Conservation (phyloP, 1,140 invertebrate species). For the Hestina assimilis region DNA sequence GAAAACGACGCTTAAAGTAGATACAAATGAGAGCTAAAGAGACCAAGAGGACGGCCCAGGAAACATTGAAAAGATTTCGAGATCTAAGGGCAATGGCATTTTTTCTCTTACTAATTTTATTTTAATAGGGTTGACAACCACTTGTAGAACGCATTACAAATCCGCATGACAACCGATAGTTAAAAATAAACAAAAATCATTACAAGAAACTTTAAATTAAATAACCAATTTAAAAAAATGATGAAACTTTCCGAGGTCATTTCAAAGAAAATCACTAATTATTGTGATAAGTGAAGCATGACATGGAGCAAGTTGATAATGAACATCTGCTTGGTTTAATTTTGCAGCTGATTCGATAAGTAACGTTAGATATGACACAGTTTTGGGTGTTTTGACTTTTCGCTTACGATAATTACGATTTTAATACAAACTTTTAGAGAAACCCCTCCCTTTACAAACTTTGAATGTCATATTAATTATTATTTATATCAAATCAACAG, state of each 20-base stretch:
- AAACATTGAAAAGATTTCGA: no score
- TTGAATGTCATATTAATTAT: no score
- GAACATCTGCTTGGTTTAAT: neutral
- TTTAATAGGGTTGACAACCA: neutral
- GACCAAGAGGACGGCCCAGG: no score
- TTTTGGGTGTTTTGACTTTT: neutral
- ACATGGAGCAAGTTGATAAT: neutral
- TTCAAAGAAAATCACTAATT: conserved; percentile 3
- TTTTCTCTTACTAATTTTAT: no score
- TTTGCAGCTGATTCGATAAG: neutral
- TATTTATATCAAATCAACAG: no score
- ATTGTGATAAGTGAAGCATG: neutral
- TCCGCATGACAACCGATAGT: neutral
- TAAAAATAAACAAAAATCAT: neutral
- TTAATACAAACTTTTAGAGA: no score
- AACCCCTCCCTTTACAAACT: no score
- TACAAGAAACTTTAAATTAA: neutral
- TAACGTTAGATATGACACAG: neutral
- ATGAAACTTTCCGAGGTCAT: conserved; percentile 10
- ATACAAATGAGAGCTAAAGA: no score
- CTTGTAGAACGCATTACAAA: no score
- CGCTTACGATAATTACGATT: no score
- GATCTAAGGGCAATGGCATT: no score
- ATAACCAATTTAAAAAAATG: conserved; percentile 3
- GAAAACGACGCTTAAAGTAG: no score